Percentiles rank a stretch among this genome's conserved stretches.
phyloP scores from a whole-genome alignment of 2,797 vertebrate genomes.

The Philypnodon macrostomus region DNA sequence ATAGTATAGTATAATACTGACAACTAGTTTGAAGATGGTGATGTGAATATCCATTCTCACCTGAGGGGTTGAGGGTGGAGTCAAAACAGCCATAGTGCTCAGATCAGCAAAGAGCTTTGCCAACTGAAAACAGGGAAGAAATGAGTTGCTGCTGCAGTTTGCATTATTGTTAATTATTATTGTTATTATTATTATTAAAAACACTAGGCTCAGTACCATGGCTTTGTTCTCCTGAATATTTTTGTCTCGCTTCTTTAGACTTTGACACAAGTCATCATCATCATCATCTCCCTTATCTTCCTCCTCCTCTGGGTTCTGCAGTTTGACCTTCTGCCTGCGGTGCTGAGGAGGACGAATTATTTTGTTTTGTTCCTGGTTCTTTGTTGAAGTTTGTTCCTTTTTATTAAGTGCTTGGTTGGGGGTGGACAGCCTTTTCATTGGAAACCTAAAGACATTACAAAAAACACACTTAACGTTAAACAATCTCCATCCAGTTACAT shows the following conservation, averaged over 20 bases:
- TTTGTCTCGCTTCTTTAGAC: slow-evolving; percentile 84
- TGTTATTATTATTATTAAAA: too few relatives aligned
- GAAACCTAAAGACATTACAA: slow-evolving; percentile 77
- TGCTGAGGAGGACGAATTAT: slow-evolving; percentile 16
- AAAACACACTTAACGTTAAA: background rate
- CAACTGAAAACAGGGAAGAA: slow-evolving; percentile 74
- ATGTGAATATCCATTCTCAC: slow-evolving; percentile 70
- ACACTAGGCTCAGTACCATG: slow-evolving; percentile 79
- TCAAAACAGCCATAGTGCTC: slow-evolving; percentile 84
- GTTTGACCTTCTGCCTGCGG: slow-evolving; percentile 23
- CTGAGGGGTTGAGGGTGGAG: slow-evolving; percentile 72
- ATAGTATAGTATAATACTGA: background rate
- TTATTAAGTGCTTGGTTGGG: slow-evolving; percentile 36
- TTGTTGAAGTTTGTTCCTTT: slow-evolving; percentile 27
- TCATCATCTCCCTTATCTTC: slow-evolving; percentile 68
- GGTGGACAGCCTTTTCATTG: slow-evolving; percentile 74
- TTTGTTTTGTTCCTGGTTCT: too few relatives aligned
- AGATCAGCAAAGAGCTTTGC: slow-evolving; percentile 90
- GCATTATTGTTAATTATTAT: too few relatives aligned
- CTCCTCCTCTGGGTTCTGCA: slow-evolving; percentile 53
- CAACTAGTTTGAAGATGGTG: background rate
- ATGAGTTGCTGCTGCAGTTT: background rate
- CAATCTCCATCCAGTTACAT: too few relatives aligned
- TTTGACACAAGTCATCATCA: slow-evolving; percentile 72
- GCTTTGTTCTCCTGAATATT: slow-evolving; percentile 98